Evolutionary conservation across 2,797 vertebrate species (phyloP), one percentile per base, ranked within the genome.

Genomic region (Natrix natrix): DNA sequence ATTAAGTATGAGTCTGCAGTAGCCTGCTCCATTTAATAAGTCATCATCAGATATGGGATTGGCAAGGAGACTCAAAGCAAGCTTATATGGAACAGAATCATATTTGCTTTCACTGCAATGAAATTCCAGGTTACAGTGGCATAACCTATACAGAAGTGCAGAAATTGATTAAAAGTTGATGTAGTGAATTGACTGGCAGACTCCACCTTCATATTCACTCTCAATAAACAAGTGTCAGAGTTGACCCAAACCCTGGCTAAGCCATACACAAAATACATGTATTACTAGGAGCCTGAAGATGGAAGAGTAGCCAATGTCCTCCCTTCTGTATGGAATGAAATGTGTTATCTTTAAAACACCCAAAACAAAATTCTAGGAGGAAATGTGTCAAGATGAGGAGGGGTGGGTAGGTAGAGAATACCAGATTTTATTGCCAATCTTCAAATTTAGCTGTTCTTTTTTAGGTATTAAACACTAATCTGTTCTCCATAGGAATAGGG

Each of bases 1-100:
- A 88, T 92, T 83, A 92, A 92, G 12, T 8, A 60, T 92, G 54
- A 37, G 54, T 91, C 90, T 63, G 86, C 28, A 43, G 54, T 69
- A 91, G 16, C 37, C 37, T 54, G 56, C 28, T 37, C 8, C 89
- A 94, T 92, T 89, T 88, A 52, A 94, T 94, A 92, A 94, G 86
- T 92, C 7, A 3, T 20, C 57, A 22, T 52, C 52, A 92, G 87
- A 92, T 83, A 54, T 78, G 52, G 3, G 37, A 16, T 37, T 37
- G 32, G 32, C 6, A 7, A 48, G 48, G 43, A 56, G 43, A 56
- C 24, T 7, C 3, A 48, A 54, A 74, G 2, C 14, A 78, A 13
- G 28, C 13, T 56, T 88, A 89, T n/a, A 57, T 28, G 88, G 52
- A 92, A 57, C 28, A 86, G 28, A 48, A 26, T 37, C 54, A 22